A percentile compares a stretch with the other conserved stretches of the same genome.
phyloP scores from a whole-genome alignment of 2,113 vertebrate genomes.

The Elgaria multicarinata region DNA sequence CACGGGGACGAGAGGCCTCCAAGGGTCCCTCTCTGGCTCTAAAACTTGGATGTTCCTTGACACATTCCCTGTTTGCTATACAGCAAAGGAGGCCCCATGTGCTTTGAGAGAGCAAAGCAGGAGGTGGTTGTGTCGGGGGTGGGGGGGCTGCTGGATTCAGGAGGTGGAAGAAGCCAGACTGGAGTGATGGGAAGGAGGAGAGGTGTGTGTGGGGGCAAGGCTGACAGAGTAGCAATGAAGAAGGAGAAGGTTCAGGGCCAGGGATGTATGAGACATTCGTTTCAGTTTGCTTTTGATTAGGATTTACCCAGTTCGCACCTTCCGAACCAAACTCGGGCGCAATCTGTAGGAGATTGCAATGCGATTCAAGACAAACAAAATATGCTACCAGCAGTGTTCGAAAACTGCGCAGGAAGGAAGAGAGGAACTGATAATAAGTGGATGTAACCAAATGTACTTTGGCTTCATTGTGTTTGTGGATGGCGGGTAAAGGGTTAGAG shows the following conservation, averaged over 20 bases:
- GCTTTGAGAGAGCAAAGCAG: neutral
- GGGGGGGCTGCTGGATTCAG: neutral
- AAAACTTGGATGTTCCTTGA: neutral
- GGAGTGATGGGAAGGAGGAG: neutral
- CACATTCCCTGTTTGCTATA: neutral
- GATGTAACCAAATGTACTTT: neutral
- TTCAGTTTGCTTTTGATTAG: no score
- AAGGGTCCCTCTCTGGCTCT: neutral
- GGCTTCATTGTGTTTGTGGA: neutral
- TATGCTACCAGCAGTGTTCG: no score
- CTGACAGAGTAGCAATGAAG: neutral
- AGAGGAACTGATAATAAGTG: neutral
- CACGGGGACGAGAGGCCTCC: neutral
- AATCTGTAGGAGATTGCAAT: no score
- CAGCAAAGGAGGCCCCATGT: neutral
- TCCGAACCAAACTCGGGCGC: no score
- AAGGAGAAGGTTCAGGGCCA: neutral
- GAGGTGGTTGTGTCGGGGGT: neutral
- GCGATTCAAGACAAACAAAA: no score
- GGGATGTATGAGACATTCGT: no score
- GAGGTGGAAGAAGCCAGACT: neutral
- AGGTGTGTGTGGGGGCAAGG: neutral
- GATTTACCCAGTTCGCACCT: no score
- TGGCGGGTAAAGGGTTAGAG: neutral
- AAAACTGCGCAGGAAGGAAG: neutral